A percentile compares a stretch with the other conserved stretches of the same genome.
These are phyloP conservation scores for Conus canariensis DNA, from an alignment of 2,888 invertebrate species.

Conservation along the genomic window DNA sequence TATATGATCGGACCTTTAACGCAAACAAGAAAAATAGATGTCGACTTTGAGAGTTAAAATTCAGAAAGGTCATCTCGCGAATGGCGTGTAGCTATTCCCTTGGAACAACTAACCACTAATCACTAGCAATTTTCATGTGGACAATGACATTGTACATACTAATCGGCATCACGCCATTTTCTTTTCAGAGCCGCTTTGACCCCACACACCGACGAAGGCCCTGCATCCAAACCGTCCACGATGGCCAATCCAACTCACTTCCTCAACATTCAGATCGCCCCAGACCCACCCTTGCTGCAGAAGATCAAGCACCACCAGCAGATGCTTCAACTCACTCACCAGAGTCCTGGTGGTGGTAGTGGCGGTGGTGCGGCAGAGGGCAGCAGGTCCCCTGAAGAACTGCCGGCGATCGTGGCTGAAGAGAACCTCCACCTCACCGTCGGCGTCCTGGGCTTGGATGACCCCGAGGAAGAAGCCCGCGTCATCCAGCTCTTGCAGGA, in stretches of 20 bases:
- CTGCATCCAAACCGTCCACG: background rate
- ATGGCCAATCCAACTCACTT: background rate
- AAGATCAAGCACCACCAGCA: background rate
- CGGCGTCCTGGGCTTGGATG: background rate
- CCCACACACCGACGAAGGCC: too few species aligned
- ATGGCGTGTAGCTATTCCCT: too few species aligned
- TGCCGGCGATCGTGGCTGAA: background rate
- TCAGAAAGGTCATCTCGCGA: too few species aligned
- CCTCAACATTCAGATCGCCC: background rate
- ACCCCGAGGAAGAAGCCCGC: background rate
- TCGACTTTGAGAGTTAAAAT: too few species aligned
- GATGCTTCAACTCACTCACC: background rate
- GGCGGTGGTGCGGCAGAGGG: background rate
- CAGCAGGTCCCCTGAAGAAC: background rate
- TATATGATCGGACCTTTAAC: too few species aligned
- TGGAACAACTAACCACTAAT: too few species aligned
- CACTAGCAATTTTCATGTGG: too few species aligned
- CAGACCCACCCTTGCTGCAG: background rate
- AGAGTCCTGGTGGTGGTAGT: background rate
- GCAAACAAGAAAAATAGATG: too few species aligned
- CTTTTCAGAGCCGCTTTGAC: too few species aligned
- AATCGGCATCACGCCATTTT: too few species aligned
- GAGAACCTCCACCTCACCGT: slow-evolving; percentile 12
- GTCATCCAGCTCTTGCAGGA: background rate
- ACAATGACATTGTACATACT: too few species aligned